Conservation (phyloP, 2,888 invertebrate genomes). For the Subacronicta megacephala region DNA sequence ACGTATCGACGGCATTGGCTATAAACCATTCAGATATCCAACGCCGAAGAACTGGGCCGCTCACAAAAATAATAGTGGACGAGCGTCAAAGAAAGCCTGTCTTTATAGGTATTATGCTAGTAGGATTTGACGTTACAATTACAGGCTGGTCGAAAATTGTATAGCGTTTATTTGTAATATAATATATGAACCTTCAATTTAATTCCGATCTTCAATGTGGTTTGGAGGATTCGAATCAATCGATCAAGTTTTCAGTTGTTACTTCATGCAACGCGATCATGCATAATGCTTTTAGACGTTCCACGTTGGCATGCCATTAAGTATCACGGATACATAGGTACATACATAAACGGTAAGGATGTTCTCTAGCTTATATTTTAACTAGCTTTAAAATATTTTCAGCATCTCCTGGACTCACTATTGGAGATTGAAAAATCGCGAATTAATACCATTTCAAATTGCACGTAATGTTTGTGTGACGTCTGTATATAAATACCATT, state of each 20-base stretch:
- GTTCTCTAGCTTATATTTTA: not conserved
- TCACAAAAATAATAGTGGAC: slow-evolving; percentile 67
- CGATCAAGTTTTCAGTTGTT: no score
- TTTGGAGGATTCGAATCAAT: no score
- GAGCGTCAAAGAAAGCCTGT: slow-evolving; percentile 56
- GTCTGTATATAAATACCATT: slow-evolving; percentile 3
- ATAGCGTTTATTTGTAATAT: not conserved
- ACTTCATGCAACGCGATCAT: no score
- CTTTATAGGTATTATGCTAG: slow-evolving; percentile 35
- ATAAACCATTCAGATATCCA: slow-evolving; percentile 82
- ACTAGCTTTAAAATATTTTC: not conserved
- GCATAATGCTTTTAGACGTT: no score
- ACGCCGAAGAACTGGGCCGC: slow-evolving; percentile 67
- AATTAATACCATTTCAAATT: not conserved
- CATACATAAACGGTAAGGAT: no score
- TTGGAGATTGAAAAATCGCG: not conserved
- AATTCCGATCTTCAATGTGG: no score
- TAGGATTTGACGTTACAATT: slow-evolving; percentile 28
- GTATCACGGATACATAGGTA: no score
- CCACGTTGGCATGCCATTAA: no score
- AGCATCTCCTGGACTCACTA: no score
- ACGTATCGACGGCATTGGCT: slow-evolving; percentile 74
- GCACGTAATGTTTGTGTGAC: slow-evolving; percentile 14
- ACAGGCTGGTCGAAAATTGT: slow-evolving; percentile 5
- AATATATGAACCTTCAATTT: no score